Percentiles rank a stretch among this genome's conserved stretches.
Evolutionary conservation across 2,888 invertebrate species (phyloP).

Genomic region (Agonopterix heracliana): DNA sequence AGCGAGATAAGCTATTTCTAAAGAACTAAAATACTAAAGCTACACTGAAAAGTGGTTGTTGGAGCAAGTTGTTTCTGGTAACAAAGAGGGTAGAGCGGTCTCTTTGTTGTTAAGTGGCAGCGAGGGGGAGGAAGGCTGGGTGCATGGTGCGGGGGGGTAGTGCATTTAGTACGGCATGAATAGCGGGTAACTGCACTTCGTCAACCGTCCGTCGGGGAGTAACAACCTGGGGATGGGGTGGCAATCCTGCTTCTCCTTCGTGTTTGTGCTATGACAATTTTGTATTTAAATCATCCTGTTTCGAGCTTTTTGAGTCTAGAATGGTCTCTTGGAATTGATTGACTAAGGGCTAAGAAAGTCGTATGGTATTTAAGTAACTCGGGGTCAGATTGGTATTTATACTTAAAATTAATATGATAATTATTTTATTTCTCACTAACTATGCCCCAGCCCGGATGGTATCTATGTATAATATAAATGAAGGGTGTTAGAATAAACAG

Average conservation of each 20-base stretch:
- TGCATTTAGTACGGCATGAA: conserved; percentile 66
- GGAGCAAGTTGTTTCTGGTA: conserved; percentile 65
- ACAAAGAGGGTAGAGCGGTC: conserved; percentile 71
- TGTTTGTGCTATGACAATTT: too few relatives aligned
- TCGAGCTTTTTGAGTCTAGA: too few relatives aligned
- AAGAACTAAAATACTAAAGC: conserved; percentile 36
- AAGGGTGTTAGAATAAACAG: too few relatives aligned
- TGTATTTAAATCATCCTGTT: too few relatives aligned
- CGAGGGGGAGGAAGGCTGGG: conserved; percentile 22
- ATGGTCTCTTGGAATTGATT: too few relatives aligned
- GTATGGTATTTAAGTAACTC: too few relatives aligned
- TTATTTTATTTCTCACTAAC: too few relatives aligned
- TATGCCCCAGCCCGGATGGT: too few relatives aligned
- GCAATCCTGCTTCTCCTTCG: conserved; percentile 27
- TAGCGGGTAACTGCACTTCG: conserved; percentile 72
- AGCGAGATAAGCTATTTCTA: conserved; percentile 28
- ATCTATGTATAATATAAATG: too few relatives aligned
- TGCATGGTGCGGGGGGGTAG: conserved; percentile 30
- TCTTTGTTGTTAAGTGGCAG: conserved; percentile 73
- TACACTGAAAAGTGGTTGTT: conserved; percentile 58
- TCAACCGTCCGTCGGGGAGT: conserved; percentile 67
- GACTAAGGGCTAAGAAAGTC: too few relatives aligned
- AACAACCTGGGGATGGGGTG: conserved; percentile 50
- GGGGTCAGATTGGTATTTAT: too few relatives aligned
- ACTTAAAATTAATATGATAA: too few relatives aligned